Percentiles rank a stretch among this genome's conserved stretches.
phyloP scores from a whole-genome alignment of 2,888 invertebrate genomes.

The Scaptomyza cyrtandrae region DNA sequence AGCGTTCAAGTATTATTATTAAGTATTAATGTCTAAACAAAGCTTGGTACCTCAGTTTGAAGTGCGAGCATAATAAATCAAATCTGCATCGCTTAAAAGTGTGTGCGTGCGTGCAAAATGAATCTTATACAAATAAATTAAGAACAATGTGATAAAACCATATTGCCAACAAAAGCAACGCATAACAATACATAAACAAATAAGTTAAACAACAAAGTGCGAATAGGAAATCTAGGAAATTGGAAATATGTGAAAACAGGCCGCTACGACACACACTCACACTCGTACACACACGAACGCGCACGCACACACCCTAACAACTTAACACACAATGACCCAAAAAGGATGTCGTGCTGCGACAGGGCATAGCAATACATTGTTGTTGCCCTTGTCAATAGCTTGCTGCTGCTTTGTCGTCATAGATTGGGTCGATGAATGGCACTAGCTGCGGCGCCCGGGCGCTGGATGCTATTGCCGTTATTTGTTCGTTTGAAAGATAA shows the following conservation, averaged over 20 bases:
- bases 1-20: no score
- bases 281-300: conserved; percentile 10
- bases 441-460: conserved; percentile 42
- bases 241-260: conserved; percentile 53
- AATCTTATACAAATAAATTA: conserved; percentile 28
- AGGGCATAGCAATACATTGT: conserved; percentile 46
- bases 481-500: conserved; percentile 58
- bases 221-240: conserved; percentile 21
- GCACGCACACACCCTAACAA: conserved; percentile 19
- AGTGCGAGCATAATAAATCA: conserved; percentile 61
- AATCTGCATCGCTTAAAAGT: conserved; percentile 45
- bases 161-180: conserved; percentile 1
- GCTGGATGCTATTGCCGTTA: conserved; percentile 56
- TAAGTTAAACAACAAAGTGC: conserved; percentile 2
- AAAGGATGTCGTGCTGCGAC: conserved; percentile 60
- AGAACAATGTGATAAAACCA: conserved; percentile 36
- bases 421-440: conserved; percentile 70
- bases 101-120: conserved; percentile 42
- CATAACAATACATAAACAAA: not conserved
- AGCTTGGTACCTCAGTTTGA: conserved; percentile 28
- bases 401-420: conserved; percentile 58
- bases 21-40: not conserved
- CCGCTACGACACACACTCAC: conserved; percentile 35
- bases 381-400: conserved; percentile 58
- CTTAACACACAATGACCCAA: conserved; percentile 58